phyloP scores from a whole-genome alignment of 1,140 invertebrate species.

The Musca vetustissima region DNA sequence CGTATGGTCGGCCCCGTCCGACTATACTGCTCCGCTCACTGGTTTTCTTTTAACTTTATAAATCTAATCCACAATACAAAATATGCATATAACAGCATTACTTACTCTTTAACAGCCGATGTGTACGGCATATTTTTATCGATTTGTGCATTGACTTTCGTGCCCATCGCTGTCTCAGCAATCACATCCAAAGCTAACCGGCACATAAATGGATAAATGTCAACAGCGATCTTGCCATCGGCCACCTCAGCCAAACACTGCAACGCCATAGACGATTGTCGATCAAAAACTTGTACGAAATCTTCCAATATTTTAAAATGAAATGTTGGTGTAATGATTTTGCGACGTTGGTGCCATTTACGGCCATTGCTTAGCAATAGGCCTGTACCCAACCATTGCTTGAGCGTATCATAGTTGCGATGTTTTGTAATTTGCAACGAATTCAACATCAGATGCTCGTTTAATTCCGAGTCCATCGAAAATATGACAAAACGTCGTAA shows the following conservation, averaged over 20 bases:
- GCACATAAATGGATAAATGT: constrained; percentile 39
- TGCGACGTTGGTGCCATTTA: constrained; percentile 76
- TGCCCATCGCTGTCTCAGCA: constrained; percentile 84
- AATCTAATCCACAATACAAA: no score
- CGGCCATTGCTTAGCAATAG: constrained; percentile 54
- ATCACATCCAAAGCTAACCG: constrained; percentile 45
- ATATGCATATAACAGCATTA: no score
- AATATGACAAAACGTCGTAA: no score
- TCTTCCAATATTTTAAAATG: constrained; percentile 82
- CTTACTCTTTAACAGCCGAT: constrained; percentile 67
- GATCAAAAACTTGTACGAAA: constrained; percentile 71
- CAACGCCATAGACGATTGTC: constrained; percentile 63
- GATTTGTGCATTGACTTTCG: constrained; percentile 71
- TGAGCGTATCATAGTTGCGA: neutral
- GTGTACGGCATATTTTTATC: constrained; percentile 71
- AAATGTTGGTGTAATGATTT: constrained; percentile 80
- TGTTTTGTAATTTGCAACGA: constrained; percentile 16
- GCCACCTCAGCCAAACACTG: constrained; percentile 37
- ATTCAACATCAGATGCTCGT: constrained; percentile 1
- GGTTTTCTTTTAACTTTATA: no score
- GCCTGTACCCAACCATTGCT: constrained; percentile 44
- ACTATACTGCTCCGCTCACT: no score
- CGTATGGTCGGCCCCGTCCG: no score
- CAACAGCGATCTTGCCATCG: constrained; percentile 35
- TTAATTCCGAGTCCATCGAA: constrained; percentile 7